A percentile compares a stretch with the other conserved stretches of the same genome.
These are phyloP conservation scores for Neodon shergylaensis DNA, from an alignment of 2,113 vertebrate species.

Conservation along the genomic window DNA sequence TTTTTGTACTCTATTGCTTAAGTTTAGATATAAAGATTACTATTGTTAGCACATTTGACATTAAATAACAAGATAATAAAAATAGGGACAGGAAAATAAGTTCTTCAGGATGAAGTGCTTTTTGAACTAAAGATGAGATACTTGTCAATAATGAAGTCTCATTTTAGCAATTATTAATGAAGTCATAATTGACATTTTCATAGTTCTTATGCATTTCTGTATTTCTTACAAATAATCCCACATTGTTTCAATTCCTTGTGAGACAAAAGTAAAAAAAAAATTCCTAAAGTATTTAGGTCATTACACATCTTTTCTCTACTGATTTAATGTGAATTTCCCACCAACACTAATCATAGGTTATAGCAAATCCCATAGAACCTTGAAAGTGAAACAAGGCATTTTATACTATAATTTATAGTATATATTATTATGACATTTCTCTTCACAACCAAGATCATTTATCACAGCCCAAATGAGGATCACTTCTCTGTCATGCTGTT, in stretches of 20 bases:
- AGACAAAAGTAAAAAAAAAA: too few relatives aligned
- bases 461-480: fast-evolving
- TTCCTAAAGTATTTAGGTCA: neutral
- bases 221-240: neutral
- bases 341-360: neutral
- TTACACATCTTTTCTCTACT: neutral
- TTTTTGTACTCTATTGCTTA: neutral
- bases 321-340: neutral
- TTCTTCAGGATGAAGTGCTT: neutral
- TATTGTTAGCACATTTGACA: neutral
- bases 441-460: neutral
- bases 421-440: neutral
- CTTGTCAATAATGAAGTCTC: neutral
- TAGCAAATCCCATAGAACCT: neutral
- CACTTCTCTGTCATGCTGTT: neutral
- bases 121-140: neutral
- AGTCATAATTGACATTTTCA: neutral
- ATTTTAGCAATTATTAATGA: neutral
- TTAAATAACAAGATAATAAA: neutral
- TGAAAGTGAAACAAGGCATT: neutral
- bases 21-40: neutral
- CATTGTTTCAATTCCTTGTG: neutral
- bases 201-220: neutral
- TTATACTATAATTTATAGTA: neutral
- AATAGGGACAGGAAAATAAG: neutral